Percentiles rank a stretch among this genome's conserved stretches.
Evolutionary conservation across 2,797 vertebrate species (phyloP).

Genomic region (Falco naumanni): DNA sequence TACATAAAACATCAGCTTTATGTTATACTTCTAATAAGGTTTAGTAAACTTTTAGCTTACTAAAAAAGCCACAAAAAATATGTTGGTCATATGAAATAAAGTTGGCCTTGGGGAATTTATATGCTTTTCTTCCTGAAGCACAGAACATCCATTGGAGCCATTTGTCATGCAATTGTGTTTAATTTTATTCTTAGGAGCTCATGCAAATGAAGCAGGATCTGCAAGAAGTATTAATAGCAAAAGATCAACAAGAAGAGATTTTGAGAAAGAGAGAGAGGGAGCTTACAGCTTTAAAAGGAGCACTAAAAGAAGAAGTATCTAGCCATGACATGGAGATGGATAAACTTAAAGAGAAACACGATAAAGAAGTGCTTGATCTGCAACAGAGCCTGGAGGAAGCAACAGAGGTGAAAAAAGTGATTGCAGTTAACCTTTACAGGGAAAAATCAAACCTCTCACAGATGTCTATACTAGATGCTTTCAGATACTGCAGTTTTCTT

Average conservation of each 20-base stretch:
- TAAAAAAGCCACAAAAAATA: not conserved
- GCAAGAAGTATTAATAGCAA: constrained; percentile 85
- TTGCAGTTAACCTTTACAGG: not conserved
- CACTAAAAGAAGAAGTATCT: constrained; percentile 94
- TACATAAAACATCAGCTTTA: not conserved
- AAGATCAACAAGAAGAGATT: constrained; percentile 93
- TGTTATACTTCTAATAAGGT: not conserved
- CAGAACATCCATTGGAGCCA: not conserved
- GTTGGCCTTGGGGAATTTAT: not conserved
- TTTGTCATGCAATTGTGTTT: not conserved
- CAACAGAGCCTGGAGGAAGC: constrained; percentile 83
- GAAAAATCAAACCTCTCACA: not conserved
- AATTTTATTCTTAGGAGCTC: constrained; percentile 84
- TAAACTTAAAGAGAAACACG: constrained; percentile 90
- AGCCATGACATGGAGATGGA: constrained; percentile 94
- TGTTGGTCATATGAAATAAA: rapidly evolving
- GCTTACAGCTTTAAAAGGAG: constrained; percentile 94
- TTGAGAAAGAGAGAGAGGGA: constrained; percentile 91
- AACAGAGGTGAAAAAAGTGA: constrained; percentile 81
- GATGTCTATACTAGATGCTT: not conserved
- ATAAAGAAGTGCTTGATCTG: constrained; percentile 85
- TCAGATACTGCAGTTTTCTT: not conserved
- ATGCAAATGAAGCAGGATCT: constrained; percentile 89
- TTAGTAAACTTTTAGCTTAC: not conserved
- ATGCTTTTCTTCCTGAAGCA: not conserved